Conservation (phyloP, 2,113 vertebrate genomes). For the Aegotheles bennettii region DNA sequence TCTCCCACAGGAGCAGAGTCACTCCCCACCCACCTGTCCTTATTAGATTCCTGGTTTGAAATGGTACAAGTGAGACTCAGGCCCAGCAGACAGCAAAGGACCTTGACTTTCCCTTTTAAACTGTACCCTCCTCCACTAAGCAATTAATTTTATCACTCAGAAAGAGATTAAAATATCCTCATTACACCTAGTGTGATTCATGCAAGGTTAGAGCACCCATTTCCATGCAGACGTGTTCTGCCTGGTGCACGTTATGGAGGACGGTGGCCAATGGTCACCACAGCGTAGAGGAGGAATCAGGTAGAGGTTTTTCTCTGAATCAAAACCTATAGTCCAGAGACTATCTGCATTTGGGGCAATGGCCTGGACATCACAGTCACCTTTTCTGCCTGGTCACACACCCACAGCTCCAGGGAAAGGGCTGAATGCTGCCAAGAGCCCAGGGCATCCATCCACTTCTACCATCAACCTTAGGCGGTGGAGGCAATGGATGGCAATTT, state of each 20-base stretch:
- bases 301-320: not conserved
- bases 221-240: not conserved
- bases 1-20: not conserved
- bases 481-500: not conserved
- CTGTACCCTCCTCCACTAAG: not conserved
- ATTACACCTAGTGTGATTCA: not conserved
- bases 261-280: not conserved
- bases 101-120: not conserved
- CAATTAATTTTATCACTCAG: not conserved
- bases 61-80: accelerated
- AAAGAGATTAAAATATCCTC: not conserved
- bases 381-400: not conserved
- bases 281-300: not conserved
- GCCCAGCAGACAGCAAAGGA: not conserved
- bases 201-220: not conserved
- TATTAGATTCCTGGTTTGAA: not conserved
- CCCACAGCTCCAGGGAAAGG: not conserved
- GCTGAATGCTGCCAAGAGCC: not conserved
- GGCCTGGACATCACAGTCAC: not conserved
- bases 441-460: not conserved
- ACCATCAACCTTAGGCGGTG: accelerated
- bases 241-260: not conserved
- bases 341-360: not conserved
- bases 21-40: not conserved
- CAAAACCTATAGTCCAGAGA: not conserved